Conservation (phyloP, 2,888 invertebrate genomes). For the Apodemia duryi region DNA sequence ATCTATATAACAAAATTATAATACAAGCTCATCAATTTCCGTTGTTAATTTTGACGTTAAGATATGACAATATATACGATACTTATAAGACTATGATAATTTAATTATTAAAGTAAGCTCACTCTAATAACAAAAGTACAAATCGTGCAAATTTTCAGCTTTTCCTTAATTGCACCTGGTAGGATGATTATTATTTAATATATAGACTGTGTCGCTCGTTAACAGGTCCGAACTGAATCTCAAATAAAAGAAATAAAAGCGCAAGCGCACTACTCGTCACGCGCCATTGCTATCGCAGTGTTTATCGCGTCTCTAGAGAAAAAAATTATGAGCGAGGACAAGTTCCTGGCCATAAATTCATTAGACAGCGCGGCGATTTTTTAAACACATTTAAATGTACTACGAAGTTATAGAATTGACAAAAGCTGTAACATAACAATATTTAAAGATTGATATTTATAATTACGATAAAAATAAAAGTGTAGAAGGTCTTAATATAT, state of each 20-base stretch:
- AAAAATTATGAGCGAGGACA: conserved; percentile 60
- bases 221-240: conserved; percentile 5
- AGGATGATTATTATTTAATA: conserved; percentile 11
- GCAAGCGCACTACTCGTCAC: conserved; percentile 41
- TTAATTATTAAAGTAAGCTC: background rate
- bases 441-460: background rate
- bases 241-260: conserved; percentile 13
- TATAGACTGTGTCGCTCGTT: conserved; percentile 3
- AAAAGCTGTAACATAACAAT: background rate
- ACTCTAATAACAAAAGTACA: background rate
- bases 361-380: conserved; percentile 69
- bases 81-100: no score
- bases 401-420: conserved; percentile 44
- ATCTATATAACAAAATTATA: no score
- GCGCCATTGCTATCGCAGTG: conserved; percentile 53
- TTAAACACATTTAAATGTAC: conserved; percentile 59
- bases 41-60: no score
- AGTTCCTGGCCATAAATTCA: conserved; percentile 79
- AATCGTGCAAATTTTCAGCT: background rate
- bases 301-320: conserved; percentile 64
- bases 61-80: no score
- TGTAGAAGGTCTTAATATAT: no score
- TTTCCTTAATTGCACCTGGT: conserved; percentile 11
- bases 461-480: no score
- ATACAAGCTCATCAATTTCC: no score